Conservation (phyloP, 1,140 invertebrate genomes). For the Calycopis cecrops region DNA sequence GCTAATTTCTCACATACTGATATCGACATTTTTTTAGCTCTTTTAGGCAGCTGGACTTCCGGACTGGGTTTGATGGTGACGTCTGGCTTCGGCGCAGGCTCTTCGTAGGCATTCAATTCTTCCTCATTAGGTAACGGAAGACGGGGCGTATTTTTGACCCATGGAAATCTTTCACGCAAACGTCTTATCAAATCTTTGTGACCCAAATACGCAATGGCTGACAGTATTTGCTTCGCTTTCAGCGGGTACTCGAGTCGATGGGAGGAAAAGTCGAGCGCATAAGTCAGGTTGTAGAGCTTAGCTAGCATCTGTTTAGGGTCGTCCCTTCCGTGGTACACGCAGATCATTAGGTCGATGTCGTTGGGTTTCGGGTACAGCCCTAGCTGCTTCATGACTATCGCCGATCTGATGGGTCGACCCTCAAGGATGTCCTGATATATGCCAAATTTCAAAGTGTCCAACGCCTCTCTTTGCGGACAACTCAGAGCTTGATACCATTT, state of each 20-base stretch:
- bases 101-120: conserved; percentile 50
- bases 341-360: conserved; percentile 44
- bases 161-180: conserved; percentile 41
- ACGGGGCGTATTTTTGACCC: conserved; percentile 33
- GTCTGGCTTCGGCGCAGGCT: conserved; percentile 42
- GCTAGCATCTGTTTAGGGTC: conserved; percentile 59
- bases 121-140: conserved; percentile 52
- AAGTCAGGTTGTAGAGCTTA: conserved; percentile 44
- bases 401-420: conserved; percentile 44
- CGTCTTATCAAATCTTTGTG: conserved; percentile 40
- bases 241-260: conserved; percentile 43
- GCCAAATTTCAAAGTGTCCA: conserved; percentile 44
- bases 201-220: conserved; percentile 55
- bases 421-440: conserved; percentile 62
- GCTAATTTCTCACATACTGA: conserved; percentile 51
- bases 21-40: conserved; percentile 34
- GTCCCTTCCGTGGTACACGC: conserved; percentile 43
- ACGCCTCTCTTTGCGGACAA: conserved; percentile 43
- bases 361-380: conserved; percentile 50
- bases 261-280: conserved; percentile 46
- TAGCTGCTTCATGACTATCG: conserved; percentile 37
- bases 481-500: conserved; percentile 60
- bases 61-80: conserved; percentile 43
- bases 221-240: conserved; percentile 53
- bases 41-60: conserved; percentile 45